phyloP scores from a whole-genome alignment of 1,140 invertebrate genomes.

The Micrasema minimum region DNA sequence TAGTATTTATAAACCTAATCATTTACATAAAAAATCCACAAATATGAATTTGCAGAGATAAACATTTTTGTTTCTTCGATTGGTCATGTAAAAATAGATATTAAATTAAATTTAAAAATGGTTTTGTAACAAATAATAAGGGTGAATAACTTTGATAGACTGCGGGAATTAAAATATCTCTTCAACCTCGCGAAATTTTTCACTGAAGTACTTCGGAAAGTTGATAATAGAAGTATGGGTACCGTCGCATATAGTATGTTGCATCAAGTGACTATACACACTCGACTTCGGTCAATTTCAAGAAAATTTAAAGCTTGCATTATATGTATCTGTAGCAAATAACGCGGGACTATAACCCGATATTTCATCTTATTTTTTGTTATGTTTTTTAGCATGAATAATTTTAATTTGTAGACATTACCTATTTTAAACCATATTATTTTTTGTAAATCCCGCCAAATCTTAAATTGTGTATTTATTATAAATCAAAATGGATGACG shows the following conservation, averaged over 20 bases:
- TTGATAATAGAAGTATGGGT: too few relatives aligned
- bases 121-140: not conserved
- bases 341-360: too few relatives aligned
- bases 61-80: not conserved
- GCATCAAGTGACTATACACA: too few relatives aligned
- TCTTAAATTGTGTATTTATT: not conserved
- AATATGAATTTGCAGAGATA: not conserved
- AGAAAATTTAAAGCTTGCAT: not conserved
- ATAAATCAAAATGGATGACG: constrained; percentile 42
- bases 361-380: not conserved
- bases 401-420: not conserved
- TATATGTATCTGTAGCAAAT: too few relatives aligned
- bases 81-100: too few relatives aligned
- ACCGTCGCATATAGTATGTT: too few relatives aligned
- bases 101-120: not conserved
- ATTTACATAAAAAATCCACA: not conserved
- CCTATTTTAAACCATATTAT: not conserved
- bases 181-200: too few relatives aligned
- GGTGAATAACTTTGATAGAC: not conserved
- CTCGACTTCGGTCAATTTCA: too few relatives aligned
- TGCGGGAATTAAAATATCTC: too few relatives aligned
- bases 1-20: too few relatives aligned
- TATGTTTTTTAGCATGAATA: not conserved
- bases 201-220: too few relatives aligned
- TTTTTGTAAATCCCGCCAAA: not conserved